Base-by-base conservation (phyloP, 1,140 invertebrate species). In the Battus philenor region DNA sequence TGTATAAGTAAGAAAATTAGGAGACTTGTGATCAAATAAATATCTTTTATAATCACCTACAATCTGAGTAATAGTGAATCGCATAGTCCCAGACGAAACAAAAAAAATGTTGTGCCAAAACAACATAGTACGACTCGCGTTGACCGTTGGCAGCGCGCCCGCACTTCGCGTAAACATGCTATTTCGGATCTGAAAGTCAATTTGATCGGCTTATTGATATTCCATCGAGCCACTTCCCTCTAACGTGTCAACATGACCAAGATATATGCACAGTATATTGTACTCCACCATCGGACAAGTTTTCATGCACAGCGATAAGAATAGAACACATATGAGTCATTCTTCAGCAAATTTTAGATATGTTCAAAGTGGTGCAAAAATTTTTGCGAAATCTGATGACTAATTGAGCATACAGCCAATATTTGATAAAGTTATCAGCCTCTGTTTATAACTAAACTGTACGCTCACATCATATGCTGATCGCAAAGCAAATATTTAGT, bases 121-220 rank as follows among this genome's bases (percentile, higher is more conserved):
- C 58, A 65, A 65, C 56, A 68, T 54, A 62, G 55, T 65, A 55
- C 50, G 50, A 48, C 58, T 63, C 65, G 64, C 75, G 71, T 68
- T 78, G 72, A 71, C 68, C 56, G 60, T 66, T 82, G 78, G 78
- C 75, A 56, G 16, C 12, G 36, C 56, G 78, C 78, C 78, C 59
- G 59, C 51, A 59, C 64, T 56, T 65, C 69, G 67, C 65, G 75
- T 79, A 82, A 82, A 79, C 78, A 82, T 72, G 69, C 75, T 82
- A 82, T 82, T 82, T 82, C 68, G 70, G 75, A 67, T 67, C 62
- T 62, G 59, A 64, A 76, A 75, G 65, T 65, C 60, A 69, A 76
- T 68, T 67, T 54, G 49, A 62, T 59, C 56, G 43, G 46, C 54
- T 48, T 68, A 59, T 57, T 72, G 61, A 55, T 71, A 59, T 64